Percentiles rank a stretch among this genome's conserved stretches.
These are phyloP conservation scores for Drosophila tsacasi DNA, from an alignment of 1,140 invertebrate genomes.

Conservation along the genomic window DNA sequence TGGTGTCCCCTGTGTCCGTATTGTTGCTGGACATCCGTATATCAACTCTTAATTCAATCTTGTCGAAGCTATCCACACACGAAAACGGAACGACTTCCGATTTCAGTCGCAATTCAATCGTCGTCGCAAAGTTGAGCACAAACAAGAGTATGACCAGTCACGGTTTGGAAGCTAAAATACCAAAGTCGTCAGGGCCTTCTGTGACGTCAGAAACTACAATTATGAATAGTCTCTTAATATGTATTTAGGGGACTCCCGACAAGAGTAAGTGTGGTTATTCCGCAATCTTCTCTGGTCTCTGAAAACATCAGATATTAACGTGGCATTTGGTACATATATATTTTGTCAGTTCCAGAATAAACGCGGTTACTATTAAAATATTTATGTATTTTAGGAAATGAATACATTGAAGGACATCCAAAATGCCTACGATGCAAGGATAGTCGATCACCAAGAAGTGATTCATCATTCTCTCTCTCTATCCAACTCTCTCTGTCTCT, in stretches of 20 bases:
- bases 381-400: background rate
- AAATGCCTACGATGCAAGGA: background rate
- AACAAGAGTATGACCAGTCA: constrained; percentile 21
- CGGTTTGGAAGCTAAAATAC: background rate
- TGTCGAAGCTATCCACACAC: constrained; percentile 36
- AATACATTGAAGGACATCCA: background rate
- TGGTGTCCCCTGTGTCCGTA: constrained; percentile 83
- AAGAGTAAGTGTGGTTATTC: background rate
- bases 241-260: background rate
- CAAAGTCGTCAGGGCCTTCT: background rate
- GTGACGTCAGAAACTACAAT: constrained; percentile 1
- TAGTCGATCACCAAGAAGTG: background rate
- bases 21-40: constrained; percentile 77
- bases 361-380: background rate
- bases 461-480: no score
- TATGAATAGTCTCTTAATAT: background rate
- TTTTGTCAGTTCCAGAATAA: background rate
- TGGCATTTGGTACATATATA: background rate
- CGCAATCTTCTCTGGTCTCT: background rate
- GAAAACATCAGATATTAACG: background rate
- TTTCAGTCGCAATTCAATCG: constrained; percentile 29
- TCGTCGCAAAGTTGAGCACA: constrained; percentile 18
- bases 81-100: constrained; percentile 13
- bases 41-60: constrained; percentile 79
- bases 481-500: no score